Evolutionary conservation across 2,888 invertebrate species (phyloP).

Genomic region (Embidobia sp.): DNA sequence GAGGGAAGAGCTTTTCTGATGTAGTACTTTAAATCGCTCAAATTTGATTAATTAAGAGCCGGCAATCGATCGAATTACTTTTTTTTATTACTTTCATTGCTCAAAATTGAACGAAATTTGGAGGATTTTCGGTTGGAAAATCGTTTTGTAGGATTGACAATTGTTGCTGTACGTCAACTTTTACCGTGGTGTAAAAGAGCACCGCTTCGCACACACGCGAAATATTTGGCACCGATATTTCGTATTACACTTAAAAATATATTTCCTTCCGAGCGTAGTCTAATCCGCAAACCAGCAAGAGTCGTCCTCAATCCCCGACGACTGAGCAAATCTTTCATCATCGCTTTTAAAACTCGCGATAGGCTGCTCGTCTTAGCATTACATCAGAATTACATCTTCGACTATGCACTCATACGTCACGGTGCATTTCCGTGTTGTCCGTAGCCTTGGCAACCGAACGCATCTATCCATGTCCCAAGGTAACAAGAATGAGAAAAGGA

Average conservation of each 20-base stretch:
- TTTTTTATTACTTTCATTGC: too few species aligned
- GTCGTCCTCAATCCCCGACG: conserved; percentile 5
- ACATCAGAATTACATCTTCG: conserved; percentile 54
- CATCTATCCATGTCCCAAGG: conserved; percentile 50
- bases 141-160: too few species aligned
- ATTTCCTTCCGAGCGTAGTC: background rate
- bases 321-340: conserved; percentile 34
- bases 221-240: too few species aligned
- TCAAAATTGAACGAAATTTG: too few species aligned
- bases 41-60: background rate
- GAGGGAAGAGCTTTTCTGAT: too few species aligned
- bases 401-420: conserved; percentile 53
- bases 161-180: too few species aligned
- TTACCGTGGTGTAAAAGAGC: too few species aligned
- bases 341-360: conserved; percentile 30
- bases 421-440: conserved; percentile 53
- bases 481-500: conserved; percentile 10
- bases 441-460: conserved; percentile 57
- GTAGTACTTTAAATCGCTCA: background rate
- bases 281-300: conserved; percentile 10
- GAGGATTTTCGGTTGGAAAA: too few species aligned
- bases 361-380: conserved; percentile 46
- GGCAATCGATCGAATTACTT: too few species aligned
- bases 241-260: too few species aligned
- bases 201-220: too few species aligned